phyloP scores from a whole-genome alignment of 2,113 vertebrate species.

The Miniopterus natalensis region DNA sequence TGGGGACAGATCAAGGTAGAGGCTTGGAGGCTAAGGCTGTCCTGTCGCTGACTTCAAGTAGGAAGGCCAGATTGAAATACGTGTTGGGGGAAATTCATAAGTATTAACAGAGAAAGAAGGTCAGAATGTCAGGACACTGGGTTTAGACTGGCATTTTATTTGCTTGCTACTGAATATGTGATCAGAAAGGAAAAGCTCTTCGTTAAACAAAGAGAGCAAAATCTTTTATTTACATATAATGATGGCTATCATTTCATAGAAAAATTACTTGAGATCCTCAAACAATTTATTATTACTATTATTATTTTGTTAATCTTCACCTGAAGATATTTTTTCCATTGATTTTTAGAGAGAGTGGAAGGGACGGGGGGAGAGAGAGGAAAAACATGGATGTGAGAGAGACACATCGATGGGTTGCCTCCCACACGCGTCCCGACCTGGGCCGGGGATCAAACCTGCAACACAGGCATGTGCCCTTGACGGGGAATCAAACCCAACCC shows the following conservation, averaged over 20 bases:
- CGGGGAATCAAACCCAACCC: no score
- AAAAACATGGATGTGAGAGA: no score
- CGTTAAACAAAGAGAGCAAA: not conserved
- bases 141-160: constrained; percentile 5
- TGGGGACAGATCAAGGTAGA: not conserved
- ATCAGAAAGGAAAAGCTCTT: not conserved
- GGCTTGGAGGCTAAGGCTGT: not conserved
- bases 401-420: no score
- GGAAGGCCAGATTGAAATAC: not conserved
- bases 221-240: not conserved
- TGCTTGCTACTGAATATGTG: not conserved
- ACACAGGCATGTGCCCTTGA: no score
- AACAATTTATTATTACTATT: not conserved
- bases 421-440: no score
- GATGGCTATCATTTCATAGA: not conserved
- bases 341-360: no score
- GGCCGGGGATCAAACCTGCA: no score
- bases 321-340: no score
- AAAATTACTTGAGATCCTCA: not conserved
- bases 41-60: not conserved
- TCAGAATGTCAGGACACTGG: not conserved
- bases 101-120: not conserved
- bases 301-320: no score
- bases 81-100: not conserved
- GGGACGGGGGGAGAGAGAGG: no score